Evolutionary conservation across 2,797 vertebrate genomes (phyloP), one percentile per base, ranked within the genome.

Genomic region (Silurus lanzhouensis): DNA sequence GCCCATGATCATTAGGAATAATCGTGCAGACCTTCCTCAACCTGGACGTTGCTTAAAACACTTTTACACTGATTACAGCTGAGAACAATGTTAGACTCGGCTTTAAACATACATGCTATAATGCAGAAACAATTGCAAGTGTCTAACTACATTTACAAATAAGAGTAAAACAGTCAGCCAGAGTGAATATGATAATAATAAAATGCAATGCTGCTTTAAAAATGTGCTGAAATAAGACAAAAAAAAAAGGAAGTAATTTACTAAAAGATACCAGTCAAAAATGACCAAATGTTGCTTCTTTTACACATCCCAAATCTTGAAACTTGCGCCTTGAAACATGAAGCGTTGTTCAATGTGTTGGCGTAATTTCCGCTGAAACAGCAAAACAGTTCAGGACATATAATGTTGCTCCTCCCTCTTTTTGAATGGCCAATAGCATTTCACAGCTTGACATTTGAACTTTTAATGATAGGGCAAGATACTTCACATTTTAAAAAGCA

Each of bases 1-100:
- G 85, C 61, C 85, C 70, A 67, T 44, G 87, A 77, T 88, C 87
- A 89, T 84, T 88, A 88, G 55, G 46, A 75, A 58, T 76, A 87
- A 86, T 90, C 79, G 83, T 61, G n/a, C 48, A 86, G 83, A 63
- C 79, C 84, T 88, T 80, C 48, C 86, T 86, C 76, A 13, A 63
- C 46, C 38, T 9, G 27, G 67, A 81, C 14, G 74, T 84, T 82
- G 71, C 84, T 58, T 52, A 70, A n/a, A 83, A 81, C 81, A 60
- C 67, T 25, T n/a, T 13, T 38, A 66, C 63, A 70, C 58, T 80
- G 31, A 57, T 52, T 14, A 72, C n/a, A 61, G 44, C 38, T 20
- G 52, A 70, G 55, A 66, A 57, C 4, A 83, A 83, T 61, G 57
- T 15, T 25, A 46, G 14, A 19, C 19, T 38, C 14, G 60, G 57